These are phyloP conservation scores for Fistularia commersonii DNA, from an alignment of 2,797 vertebrate species.

Conservation along the genomic window DNA sequence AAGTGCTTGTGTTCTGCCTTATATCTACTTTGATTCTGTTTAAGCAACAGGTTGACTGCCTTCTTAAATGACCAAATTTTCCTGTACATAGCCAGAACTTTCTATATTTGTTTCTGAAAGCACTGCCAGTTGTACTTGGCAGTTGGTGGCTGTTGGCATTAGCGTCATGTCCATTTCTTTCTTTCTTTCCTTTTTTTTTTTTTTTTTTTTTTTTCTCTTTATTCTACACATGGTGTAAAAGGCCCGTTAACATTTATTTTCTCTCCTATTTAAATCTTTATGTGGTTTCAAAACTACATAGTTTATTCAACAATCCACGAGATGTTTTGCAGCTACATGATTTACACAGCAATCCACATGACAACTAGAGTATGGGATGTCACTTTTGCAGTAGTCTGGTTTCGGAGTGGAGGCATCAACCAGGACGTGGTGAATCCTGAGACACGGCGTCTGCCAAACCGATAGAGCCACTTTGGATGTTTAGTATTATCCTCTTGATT, in stretches of 20 bases:
- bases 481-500: conserved; percentile 1
- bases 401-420: background rate
- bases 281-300: background rate
- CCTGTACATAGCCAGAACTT: conserved; percentile 26
- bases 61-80: conserved; percentile 59
- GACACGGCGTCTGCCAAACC: conserved; percentile 5
- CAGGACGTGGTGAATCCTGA: background rate
- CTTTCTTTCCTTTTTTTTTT: background rate
- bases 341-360: conserved; percentile 21
- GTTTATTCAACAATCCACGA: background rate
- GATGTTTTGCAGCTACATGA: conserved; percentile 6
- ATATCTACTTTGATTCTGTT: conserved; percentile 51
- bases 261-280: background rate
- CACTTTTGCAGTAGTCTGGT: conserved; percentile 6
- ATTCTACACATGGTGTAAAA: conserved; percentile 2
- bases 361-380: conserved; percentile 21
- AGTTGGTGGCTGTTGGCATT: conserved; percentile 29
- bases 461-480: conserved; percentile 9
- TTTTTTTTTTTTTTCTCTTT: background rate
- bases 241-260: conserved; percentile 5
- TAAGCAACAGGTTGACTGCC: conserved; percentile 62
- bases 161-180: conserved; percentile 15
- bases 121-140: conserved; percentile 51
- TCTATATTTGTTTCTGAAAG: conserved; percentile 30
- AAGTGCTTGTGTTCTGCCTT: conserved; percentile 63